phyloP scores from a whole-genome alignment of 2,113 vertebrate genomes.

The Pantherophis guttatus region DNA sequence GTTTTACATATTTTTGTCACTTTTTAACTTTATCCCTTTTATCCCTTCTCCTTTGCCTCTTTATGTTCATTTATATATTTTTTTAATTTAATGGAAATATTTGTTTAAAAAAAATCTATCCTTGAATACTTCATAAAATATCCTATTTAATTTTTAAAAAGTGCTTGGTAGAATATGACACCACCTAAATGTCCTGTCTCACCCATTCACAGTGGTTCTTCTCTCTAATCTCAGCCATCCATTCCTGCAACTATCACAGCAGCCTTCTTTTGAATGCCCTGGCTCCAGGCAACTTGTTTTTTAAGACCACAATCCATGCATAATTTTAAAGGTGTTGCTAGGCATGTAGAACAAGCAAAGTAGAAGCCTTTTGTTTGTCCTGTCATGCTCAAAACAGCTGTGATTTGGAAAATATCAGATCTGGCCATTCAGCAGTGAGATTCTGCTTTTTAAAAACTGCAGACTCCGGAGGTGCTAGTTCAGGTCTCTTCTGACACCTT shows the following conservation, averaged over 20 bases:
- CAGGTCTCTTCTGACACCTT: neutral
- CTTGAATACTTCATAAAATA: neutral
- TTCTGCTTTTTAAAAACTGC: neutral
- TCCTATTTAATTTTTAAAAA: neutral
- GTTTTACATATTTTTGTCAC: neutral
- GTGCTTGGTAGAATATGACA: neutral
- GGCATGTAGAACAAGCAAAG: neutral
- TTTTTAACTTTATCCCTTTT: neutral
- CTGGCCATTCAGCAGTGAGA: neutral
- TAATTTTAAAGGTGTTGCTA: neutral
- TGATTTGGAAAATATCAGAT: neutral
- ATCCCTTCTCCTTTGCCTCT: neutral
- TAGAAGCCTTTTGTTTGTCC: neutral
- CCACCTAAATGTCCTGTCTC: neutral
- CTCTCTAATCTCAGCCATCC: neutral
- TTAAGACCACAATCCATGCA: neutral
- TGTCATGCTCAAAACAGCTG: neutral
- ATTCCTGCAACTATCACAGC: neutral
- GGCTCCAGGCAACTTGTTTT: neutral
- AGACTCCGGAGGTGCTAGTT: neutral
- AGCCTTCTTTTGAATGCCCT: neutral
- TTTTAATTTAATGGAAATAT: neutral
- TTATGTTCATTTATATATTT: neutral
- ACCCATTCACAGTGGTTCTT: too few relatives aligned
- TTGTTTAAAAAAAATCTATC: neutral